Evolutionary conservation across 2,888 invertebrate species (phyloP).

Genomic region (Parochlus steinenii): DNA sequence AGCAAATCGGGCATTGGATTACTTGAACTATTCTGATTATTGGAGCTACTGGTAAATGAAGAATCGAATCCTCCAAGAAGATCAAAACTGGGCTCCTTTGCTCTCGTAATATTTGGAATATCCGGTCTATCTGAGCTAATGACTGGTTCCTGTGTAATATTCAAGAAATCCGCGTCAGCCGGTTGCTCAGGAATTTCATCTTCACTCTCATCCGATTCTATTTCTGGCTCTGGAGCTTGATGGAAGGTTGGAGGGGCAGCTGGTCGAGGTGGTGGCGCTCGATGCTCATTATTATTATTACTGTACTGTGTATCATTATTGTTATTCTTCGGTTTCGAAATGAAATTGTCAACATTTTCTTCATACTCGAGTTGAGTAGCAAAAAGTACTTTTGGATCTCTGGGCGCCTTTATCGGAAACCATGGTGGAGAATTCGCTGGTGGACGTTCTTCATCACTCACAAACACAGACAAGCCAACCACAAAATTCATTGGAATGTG

Average conservation of each 20-base stretch:
- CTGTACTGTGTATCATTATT: constrained; percentile 16
- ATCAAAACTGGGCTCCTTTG: constrained; percentile 38
- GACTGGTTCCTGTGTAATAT: constrained; percentile 28
- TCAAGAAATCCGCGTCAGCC: constrained; percentile 40
- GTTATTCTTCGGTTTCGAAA: constrained; percentile 16
- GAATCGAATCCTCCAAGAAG: constrained; percentile 34
- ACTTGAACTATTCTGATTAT: background rate
- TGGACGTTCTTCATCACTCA: constrained; percentile 49
- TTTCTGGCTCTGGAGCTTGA: constrained; percentile 19
- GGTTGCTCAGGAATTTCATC: constrained; percentile 11
- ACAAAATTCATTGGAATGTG: constrained; percentile 55
- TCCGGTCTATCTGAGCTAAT: constrained; percentile 20
- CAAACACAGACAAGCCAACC: constrained; percentile 50
- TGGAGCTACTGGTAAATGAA: constrained; percentile 16
- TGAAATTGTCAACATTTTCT: constrained; percentile 70
- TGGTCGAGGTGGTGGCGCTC: constrained; percentile 28
- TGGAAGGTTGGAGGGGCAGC: constrained; percentile 19
- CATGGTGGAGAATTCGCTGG: constrained; percentile 56
- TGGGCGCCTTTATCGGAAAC: constrained; percentile 47
- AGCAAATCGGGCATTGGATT: constrained; percentile 10
- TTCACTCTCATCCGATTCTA: constrained; percentile 20
- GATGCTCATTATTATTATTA: constrained; percentile 17
- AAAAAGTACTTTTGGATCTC: constrained; percentile 45
- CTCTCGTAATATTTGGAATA: constrained; percentile 17
- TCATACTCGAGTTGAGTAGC: constrained; percentile 64